Percentiles rank a stretch among this genome's conserved stretches.
Evolutionary conservation across 1,140 invertebrate species (phyloP).

Genomic region (Listronotus oregonensis): DNA sequence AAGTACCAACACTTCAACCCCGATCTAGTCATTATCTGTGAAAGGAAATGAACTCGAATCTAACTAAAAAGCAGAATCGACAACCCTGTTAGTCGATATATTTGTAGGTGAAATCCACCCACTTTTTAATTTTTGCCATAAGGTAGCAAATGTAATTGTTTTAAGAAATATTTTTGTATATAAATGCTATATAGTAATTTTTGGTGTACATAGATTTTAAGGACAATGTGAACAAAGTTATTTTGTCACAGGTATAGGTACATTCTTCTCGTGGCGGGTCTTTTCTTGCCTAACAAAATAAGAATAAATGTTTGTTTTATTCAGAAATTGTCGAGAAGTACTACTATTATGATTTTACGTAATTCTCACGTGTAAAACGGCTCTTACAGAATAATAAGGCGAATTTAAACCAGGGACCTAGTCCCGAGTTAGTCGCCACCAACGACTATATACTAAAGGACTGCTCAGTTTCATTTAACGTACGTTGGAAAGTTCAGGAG

Average conservation of each 20-base stretch:
- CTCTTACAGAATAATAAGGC: too few relatives aligned
- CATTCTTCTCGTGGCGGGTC: neutral
- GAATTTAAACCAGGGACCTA: too few relatives aligned
- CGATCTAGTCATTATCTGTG: conserved; percentile 15
- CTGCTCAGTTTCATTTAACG: too few relatives aligned
- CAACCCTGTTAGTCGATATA: neutral
- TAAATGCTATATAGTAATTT: neutral
- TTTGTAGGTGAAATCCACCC: neutral
- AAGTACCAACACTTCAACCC: neutral
- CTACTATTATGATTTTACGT: neutral
- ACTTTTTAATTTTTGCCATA: conserved; percentile 5
- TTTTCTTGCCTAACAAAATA: neutral
- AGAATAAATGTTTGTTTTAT: too few relatives aligned
- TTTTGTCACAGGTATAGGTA: too few relatives aligned
- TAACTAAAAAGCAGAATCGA: neutral
- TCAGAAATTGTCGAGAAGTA: too few relatives aligned
- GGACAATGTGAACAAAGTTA: neutral
- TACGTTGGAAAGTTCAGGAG: too few relatives aligned
- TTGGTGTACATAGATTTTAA: neutral
- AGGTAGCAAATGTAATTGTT: neutral
- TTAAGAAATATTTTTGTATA: conserved; percentile 10
- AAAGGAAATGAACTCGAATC: conserved; percentile 8
- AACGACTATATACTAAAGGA: too few relatives aligned
- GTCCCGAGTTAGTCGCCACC: too few relatives aligned
- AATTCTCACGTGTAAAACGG: too few relatives aligned